Conservation (phyloP, 2,797 vertebrate genomes). For the Rousettus madagascariensis region DNA sequence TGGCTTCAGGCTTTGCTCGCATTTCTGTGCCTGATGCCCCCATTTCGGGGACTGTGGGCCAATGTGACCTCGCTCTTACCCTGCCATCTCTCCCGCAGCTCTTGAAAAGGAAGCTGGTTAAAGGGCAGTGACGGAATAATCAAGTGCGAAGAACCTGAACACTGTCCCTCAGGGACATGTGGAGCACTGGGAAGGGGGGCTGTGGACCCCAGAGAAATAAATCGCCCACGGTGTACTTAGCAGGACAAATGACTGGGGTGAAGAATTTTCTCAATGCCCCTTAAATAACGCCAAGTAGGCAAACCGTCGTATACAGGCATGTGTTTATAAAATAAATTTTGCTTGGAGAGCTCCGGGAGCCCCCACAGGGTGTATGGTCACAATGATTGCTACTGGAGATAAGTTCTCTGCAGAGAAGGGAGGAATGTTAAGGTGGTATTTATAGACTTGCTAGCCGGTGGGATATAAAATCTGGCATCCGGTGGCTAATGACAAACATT, state of each 20-base stretch:
- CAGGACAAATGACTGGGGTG: not conserved
- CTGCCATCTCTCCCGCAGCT: not conserved
- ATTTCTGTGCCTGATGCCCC: not conserved
- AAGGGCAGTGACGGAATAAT: not conserved
- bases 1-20: not conserved
- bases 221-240: not conserved
- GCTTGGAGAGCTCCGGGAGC: not conserved
- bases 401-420: not conserved
- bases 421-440: not conserved
- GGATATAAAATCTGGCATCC: constrained; percentile 31
- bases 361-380: not conserved
- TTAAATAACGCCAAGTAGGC: not conserved
- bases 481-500: not conserved
- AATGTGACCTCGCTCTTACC: not conserved
- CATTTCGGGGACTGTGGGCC: not conserved
- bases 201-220: not conserved
- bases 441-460: not conserved
- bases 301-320: not conserved
- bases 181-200: not conserved
- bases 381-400: not conserved
- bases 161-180: not conserved
- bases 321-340: not conserved
- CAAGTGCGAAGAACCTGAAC: not conserved
- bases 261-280: not conserved
- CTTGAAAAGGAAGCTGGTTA: not conserved